Evolutionary conservation across 2,797 vertebrate species (phyloP), one percentile per base, ranked within the genome.

Genomic region (Sparidentex hasta): DNA sequence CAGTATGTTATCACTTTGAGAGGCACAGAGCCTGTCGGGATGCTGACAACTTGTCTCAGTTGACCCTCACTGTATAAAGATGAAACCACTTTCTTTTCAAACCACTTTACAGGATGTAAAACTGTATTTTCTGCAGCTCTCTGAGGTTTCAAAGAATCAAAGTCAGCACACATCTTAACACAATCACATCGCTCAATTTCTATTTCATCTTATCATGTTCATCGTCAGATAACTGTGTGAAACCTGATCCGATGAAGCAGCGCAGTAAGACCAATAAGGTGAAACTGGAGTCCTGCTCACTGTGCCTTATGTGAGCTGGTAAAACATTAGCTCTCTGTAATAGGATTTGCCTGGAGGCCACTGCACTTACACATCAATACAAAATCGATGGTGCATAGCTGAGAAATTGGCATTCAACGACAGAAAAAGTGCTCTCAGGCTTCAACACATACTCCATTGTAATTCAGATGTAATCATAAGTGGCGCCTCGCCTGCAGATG

Each of bases 251-350:
- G 80, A 75, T 46, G 77, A 78, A 78, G 52, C 75, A 29, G 46
- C 6, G 13, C 52, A 27, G 59, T 43, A 62, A 88, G 76, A 72
- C 74, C 89, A 79, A 12, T 83, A 52, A 76, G 62, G 62, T 83
- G 86, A 88, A 90, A 87, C 84, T 82, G 23, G 74, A 86, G 85
- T 85, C 87, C 81, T 65, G 29, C 62, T 78, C 81, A 66, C 69
- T 64, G 14, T 69, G 79, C 84, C 75, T 82, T 54, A 54, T 82
- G 76, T 54, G 72, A 72, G 68, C 83, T 69, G 65, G 76, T 89
- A 80, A 91, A 93, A 87, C 85, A 92, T 90, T 88, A 85, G 82
- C 84, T 89, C 74, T 83, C 70, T n/a, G 44, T 84, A 87, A 88
- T 70, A 76, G 79, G 55, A 81, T 91, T 88, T 82, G 74, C 70